phyloP scores from a whole-genome alignment of 2,888 invertebrate genomes.

The Leptopilina syphax region DNA sequence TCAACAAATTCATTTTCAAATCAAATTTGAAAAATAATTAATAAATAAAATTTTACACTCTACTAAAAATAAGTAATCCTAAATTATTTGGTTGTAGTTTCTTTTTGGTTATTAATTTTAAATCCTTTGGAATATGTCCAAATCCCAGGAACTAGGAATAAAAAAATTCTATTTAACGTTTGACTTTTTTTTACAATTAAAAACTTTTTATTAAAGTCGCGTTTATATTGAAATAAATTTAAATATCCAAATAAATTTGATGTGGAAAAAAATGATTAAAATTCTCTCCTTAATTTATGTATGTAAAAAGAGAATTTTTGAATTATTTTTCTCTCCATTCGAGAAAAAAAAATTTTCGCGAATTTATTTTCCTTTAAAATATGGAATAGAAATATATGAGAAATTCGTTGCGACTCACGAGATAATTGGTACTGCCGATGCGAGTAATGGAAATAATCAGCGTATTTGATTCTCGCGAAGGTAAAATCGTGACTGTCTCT shows the following conservation, averaged over 20 bases:
- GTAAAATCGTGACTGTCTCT: slow-evolving; percentile 55
- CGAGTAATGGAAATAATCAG: slow-evolving; percentile 14
- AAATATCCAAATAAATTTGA: too few relatives aligned
- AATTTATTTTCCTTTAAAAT: neutral
- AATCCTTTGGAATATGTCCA: too few relatives aligned
- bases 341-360: neutral
- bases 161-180: too few relatives aligned
- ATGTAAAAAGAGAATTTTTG: neutral
- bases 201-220: too few relatives aligned
- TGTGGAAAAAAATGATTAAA: too few relatives aligned
- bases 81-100: too few relatives aligned
- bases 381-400: neutral
- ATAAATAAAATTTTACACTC: too few relatives aligned
- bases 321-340: neutral
- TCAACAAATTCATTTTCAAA: slow-evolving; percentile 15
- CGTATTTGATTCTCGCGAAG: slow-evolving; percentile 51
- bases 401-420: neutral
- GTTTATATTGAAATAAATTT: too few relatives aligned
- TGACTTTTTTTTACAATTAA: too few relatives aligned
- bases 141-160: too few relatives aligned
- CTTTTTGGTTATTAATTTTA: too few relatives aligned
- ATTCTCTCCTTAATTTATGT: neutral
- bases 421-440: neutral
- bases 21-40: neutral
- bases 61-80: too few relatives aligned